Evolutionary conservation across 2,797 vertebrate genomes (phyloP).

Genomic region (Megaceryle alcyon): DNA sequence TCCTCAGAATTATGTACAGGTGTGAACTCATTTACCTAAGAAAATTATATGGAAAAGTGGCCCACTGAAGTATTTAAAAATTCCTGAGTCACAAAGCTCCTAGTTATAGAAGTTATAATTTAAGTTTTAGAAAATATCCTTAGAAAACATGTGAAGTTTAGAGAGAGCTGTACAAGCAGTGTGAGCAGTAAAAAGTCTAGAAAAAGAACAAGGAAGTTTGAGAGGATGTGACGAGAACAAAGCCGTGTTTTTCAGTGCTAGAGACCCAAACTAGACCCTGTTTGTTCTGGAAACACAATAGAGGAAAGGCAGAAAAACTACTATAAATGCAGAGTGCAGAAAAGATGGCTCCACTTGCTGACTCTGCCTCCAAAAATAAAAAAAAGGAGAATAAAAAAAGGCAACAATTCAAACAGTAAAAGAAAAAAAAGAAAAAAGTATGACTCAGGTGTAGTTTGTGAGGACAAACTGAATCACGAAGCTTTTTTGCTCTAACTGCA

Average conservation of each 20-base stretch:
- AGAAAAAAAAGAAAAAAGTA: no score
- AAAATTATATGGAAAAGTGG: neutral
- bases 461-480: neutral
- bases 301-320: neutral
- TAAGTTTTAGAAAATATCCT: neutral
- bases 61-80: neutral
- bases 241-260: neutral
- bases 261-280: neutral
- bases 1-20: neutral
- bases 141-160: neutral
- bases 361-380: no score
- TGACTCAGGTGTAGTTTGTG: neutral
- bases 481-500: neutral
- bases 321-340: neutral
- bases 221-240: neutral
- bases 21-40: neutral
- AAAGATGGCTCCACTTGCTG: neutral
- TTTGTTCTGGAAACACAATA: neutral
- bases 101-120: neutral
- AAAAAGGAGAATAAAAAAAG: neutral
- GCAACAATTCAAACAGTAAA: neutral
- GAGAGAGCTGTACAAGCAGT: neutral
- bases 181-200: neutral
- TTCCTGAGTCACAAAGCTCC: neutral
- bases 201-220: neutral